phyloP scores from a whole-genome alignment of 2,113 vertebrate species.

The Triplophysa siluroides region DNA sequence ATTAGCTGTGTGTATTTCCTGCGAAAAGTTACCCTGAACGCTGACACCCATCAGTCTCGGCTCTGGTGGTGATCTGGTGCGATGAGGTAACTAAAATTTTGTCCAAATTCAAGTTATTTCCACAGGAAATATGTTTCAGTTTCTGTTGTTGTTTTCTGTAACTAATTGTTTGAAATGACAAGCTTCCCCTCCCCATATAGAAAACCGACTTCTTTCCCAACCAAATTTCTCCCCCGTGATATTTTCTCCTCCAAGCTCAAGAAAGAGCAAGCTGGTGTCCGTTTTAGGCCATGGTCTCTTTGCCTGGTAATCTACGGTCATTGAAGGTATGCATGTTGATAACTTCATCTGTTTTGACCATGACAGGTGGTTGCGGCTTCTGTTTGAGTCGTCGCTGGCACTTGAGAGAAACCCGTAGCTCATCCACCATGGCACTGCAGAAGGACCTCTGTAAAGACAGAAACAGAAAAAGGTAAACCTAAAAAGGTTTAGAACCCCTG shows the following conservation, averaged over 20 bases:
- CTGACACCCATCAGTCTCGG: conserved; percentile 76
- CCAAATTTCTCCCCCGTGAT: conserved; percentile 10
- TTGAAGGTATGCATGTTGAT: conserved; percentile 99
- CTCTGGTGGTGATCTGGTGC: conserved; percentile 83
- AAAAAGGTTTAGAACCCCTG: too few species aligned
- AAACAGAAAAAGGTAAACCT: conserved; percentile 13
- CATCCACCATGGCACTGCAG: conserved; percentile 97
- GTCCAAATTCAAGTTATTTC: conserved; percentile 96
- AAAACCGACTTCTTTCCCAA: conserved; percentile 56
- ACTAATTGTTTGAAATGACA: conserved; percentile 87
- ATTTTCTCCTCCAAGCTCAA: conserved; percentile 14
- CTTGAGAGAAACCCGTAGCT: conserved; percentile 94
- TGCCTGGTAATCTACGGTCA: conserved; percentile 98
- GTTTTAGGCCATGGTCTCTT: conserved; percentile 98
- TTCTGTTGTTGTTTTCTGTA: conserved; percentile 77
- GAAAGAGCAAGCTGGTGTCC: conserved; percentile 54
- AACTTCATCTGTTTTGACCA: conserved; percentile 98
- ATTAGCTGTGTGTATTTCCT: conserved; percentile 51
- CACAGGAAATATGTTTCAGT: conserved; percentile 95
- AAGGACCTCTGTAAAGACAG: conserved; percentile 86
- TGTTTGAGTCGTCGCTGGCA: conserved; percentile 97
- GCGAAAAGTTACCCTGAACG: conserved; percentile 52
- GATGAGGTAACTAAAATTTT: conserved; percentile 95
- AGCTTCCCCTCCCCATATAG: conserved; percentile 63
- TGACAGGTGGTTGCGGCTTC: conserved; percentile 92